These are phyloP conservation scores for Lamellibrachia columna DNA, from an alignment of 2,888 invertebrate genomes.

Conservation along the genomic window DNA sequence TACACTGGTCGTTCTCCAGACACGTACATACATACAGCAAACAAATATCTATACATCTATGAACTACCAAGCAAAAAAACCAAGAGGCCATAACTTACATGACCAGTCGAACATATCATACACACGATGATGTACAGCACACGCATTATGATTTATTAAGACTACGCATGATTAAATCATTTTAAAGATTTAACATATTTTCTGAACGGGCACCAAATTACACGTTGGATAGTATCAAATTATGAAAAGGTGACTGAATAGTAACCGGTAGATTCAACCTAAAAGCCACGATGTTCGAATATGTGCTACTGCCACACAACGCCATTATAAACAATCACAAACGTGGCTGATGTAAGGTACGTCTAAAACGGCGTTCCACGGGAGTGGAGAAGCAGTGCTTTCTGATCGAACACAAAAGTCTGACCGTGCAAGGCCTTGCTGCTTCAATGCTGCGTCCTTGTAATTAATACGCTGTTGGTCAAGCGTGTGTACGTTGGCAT, in stretches of 20 bases:
- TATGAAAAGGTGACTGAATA: neutral
- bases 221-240: neutral
- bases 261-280: neutral
- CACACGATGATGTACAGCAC: neutral
- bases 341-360: neutral
- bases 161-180: neutral
- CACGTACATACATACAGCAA: neutral
- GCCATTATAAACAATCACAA: neutral
- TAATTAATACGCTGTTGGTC: neutral
- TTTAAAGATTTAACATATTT: neutral
- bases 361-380: neutral
- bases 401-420: neutral
- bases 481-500: neutral
- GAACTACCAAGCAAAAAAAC: neutral
- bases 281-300: neutral
- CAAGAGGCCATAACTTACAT: neutral
- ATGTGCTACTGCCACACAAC: neutral
- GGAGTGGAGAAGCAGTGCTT: neutral
- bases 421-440: neutral
- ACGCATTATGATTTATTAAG: neutral
- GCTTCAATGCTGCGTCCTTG: neutral
- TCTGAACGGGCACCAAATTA: neutral
- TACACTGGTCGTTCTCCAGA: neutral
- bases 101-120: neutral
- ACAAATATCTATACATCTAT: conserved; percentile 9